A percentile compares a stretch with the other conserved stretches of the same genome.
phyloP scores from a whole-genome alignment of 2,797 vertebrate genomes.

The Hybognathus amarus region DNA sequence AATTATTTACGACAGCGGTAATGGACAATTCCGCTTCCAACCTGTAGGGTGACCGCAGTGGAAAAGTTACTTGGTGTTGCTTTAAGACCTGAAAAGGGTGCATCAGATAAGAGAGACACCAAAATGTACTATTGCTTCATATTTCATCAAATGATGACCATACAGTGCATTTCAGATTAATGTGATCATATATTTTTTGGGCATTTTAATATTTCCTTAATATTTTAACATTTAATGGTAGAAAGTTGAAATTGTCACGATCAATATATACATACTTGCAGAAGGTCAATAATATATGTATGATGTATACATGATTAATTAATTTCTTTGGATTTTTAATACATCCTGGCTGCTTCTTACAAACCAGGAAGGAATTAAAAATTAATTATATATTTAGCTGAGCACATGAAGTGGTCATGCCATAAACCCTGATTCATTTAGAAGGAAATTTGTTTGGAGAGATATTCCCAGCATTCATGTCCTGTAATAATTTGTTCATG shows the following conservation, averaged over 20 bases:
- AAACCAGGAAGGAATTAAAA: constrained; percentile 48
- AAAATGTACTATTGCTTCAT: not conserved
- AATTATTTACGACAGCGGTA: no score
- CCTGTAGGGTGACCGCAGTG: no score
- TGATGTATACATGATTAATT: constrained; percentile 29
- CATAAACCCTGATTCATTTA: constrained; percentile 29
- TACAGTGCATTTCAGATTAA: not conserved
- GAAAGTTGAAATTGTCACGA: not conserved
- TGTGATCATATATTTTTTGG: not conserved
- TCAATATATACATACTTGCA: constrained; percentile 3
- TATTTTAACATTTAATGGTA: not conserved
- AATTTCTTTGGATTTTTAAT: not conserved
- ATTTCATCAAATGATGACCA: not conserved
- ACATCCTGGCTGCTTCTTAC: constrained; percentile 3
- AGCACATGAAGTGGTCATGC: constrained; percentile 23
- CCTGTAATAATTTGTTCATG: not conserved
- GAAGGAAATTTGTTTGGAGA: constrained; percentile 25
- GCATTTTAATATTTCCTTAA: not conserved
- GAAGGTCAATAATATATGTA: constrained; percentile 13
- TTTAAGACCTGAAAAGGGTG: not conserved
- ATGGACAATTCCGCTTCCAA: no score
- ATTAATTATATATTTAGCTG: constrained; percentile 46
- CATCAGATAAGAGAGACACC: not conserved
- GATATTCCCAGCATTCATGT: constrained; percentile 15
- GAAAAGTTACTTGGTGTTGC: no score